phyloP scores from a whole-genome alignment of 2,888 invertebrate species.

The Chrysina gloriosa region DNA sequence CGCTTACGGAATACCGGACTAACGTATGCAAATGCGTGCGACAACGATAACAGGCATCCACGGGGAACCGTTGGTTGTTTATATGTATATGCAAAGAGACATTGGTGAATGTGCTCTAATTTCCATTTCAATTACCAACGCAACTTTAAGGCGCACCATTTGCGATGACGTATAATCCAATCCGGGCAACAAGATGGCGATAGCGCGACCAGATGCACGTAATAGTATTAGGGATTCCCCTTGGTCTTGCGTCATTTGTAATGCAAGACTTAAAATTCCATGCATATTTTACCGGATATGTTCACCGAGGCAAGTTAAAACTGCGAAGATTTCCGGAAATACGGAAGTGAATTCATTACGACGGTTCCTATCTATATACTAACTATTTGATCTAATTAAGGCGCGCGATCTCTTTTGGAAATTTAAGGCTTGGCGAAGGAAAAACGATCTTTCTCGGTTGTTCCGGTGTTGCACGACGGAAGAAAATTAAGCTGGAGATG shows the following conservation, averaged over 20 bases:
- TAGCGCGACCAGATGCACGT: conserved; percentile 50
- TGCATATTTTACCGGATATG: conserved; percentile 52
- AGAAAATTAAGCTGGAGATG: too few relatives aligned
- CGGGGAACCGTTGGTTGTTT: conserved; percentile 32
- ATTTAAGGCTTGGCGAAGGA: too few relatives aligned
- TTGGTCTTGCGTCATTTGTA: conserved; percentile 53
- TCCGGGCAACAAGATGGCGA: conserved; percentile 46
- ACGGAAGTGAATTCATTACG: background rate
- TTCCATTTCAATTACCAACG: conserved; percentile 46
- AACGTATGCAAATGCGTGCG: conserved; percentile 39
- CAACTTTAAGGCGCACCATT: conserved; percentile 47
- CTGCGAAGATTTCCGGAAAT: conserved; percentile 42
- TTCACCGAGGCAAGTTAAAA: conserved; percentile 46
- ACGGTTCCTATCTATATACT: too few relatives aligned
- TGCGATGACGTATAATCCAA: conserved; percentile 50
- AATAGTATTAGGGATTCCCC: conserved; percentile 51
- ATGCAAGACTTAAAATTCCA: conserved; percentile 54
- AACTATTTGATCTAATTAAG: too few relatives aligned
- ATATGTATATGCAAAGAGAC: conserved; percentile 39
- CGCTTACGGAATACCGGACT: background rate
- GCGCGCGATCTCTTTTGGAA: too few relatives aligned
- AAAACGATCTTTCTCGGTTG: too few relatives aligned
- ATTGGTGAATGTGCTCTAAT: conserved; percentile 44
- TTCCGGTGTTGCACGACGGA: too few relatives aligned
- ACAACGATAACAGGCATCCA: conserved; percentile 20